Percentiles rank a stretch among this genome's conserved stretches.
Conservation (phyloP, 2,113 vertebrate genomes). For the Odontophorus gujanensis region DNA sequence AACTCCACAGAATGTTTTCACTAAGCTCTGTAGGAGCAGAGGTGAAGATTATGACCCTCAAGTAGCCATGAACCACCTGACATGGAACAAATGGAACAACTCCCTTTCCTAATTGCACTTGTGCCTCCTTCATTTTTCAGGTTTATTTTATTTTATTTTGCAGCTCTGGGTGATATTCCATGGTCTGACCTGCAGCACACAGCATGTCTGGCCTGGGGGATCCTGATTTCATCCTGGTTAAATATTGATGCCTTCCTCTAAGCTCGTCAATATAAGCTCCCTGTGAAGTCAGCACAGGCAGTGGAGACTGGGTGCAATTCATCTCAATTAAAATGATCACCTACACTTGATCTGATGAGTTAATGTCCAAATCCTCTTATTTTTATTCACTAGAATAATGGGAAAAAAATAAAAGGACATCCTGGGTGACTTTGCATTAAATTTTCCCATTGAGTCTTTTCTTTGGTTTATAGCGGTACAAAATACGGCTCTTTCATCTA, state of each 20-base stretch:
- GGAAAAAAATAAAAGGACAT: not conserved
- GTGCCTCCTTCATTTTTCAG: not conserved
- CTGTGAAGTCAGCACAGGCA: not conserved
- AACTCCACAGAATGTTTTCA: not conserved
- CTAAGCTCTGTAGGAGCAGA: not conserved
- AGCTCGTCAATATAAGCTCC: not conserved
- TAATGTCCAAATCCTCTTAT: not conserved
- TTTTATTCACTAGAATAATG: not conserved
- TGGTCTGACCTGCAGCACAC: not conserved
- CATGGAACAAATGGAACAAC: not conserved
- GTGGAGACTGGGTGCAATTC: not conserved
- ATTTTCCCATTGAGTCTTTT: not conserved
- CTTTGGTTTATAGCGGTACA: not conserved
- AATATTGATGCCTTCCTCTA: not conserved
- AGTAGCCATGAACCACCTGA: too few relatives aligned
- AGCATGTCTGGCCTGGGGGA: not conserved
- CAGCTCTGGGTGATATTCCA: not conserved
- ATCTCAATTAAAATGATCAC: conserved; percentile 4
- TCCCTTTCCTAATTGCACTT: not conserved
- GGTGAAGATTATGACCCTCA: fast-evolving
- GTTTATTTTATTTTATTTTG: not conserved
- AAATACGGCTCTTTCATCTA: not conserved
- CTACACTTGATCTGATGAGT: not conserved
- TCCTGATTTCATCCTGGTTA: not conserved
- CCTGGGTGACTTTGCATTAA: not conserved